A percentile compares a stretch with the other conserved stretches of the same genome.
These are phyloP conservation scores for Philaethria dido DNA, from an alignment of 2,888 invertebrate species.

Conservation along the genomic window DNA sequence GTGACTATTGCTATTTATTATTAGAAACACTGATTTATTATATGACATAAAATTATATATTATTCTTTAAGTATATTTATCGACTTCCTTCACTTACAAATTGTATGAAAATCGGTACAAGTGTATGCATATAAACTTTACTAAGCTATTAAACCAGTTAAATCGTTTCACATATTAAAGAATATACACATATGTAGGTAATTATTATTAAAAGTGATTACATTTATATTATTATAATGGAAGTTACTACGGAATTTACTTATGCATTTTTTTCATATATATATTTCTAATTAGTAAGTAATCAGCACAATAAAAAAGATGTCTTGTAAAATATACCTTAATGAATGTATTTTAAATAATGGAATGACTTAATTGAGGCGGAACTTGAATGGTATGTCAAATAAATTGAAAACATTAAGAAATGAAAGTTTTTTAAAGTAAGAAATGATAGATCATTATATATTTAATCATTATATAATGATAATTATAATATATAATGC, in stretches of 20 bases:
- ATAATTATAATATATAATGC: too few species aligned
- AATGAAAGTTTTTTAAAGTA: too few species aligned
- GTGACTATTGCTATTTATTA: not conserved
- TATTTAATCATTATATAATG: too few species aligned
- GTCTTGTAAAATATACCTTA: not conserved
- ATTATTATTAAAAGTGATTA: too few species aligned
- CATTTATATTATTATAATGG: slow-evolving; percentile 7
- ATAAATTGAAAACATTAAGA: not conserved
- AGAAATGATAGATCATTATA: too few species aligned
- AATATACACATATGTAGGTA: not conserved
- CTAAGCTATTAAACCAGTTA: not conserved
- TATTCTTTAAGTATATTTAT: not conserved
- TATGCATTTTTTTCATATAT: too few species aligned
- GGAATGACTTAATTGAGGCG: slow-evolving; percentile 18
- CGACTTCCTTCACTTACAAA: not conserved
- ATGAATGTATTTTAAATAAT: not conserved
- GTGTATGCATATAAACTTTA: not conserved
- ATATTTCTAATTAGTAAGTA: not conserved
- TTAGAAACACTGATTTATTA: not conserved
- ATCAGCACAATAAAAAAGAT: not conserved
- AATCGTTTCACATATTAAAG: slow-evolving; percentile 9
- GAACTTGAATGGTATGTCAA: not conserved
- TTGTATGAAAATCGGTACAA: not conserved
- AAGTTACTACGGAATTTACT: not conserved
- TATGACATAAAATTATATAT: not conserved